Base-by-base conservation (phyloP, 2,888 invertebrate species). In the Pristionchus arcanus region DNA sequence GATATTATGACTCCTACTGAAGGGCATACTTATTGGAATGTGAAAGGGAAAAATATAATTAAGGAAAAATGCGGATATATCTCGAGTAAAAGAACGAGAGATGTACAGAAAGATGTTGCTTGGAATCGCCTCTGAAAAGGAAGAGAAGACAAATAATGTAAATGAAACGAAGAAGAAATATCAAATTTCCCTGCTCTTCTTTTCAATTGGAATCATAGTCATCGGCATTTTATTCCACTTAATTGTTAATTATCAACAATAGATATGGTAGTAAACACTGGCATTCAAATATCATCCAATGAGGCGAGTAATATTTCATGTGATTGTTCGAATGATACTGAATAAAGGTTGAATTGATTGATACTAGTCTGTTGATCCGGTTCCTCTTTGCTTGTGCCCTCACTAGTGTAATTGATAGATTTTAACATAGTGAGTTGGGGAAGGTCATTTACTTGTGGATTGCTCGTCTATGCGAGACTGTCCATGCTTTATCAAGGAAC, bases 31-130 rank as follows among this genome's bases (percentile, higher is more conserved):
- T 25, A 66, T 3, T 37, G 15, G 42, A 81, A 81, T 53, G 49
- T 21, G 5, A 81, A 49, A 21, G 21, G 25, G 25, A 28, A 31
- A 28, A 55, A 28, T 84, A 16, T 34, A 25, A 53, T 86, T 86
- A 1, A 87, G 87, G 49, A 49, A 42, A 87, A 21, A 9, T 68
- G 71, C 25, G 16, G 53, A 42, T 21, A 19, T 34, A 13, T 53
- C 31, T 28, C 42, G 71, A 28, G 71, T 59, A 3, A 68, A 71
- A 31, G 87, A 87, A 31, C n/a, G 53, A 25, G 21, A 68, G 11
- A 21, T 87, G 34, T 87, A 87, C 28, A 42, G 25, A 49, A 87
- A 87, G 71, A 87, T 87, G 87, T 4, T 87, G 21, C 49, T 21
- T 68, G 87, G 87, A 71, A 59, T 87, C 16, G 3, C 59, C 15